phyloP scores from a whole-genome alignment of 30 jellyfish, hydroid and myxozoan genomes.

The Mastigias papua region DNA sequence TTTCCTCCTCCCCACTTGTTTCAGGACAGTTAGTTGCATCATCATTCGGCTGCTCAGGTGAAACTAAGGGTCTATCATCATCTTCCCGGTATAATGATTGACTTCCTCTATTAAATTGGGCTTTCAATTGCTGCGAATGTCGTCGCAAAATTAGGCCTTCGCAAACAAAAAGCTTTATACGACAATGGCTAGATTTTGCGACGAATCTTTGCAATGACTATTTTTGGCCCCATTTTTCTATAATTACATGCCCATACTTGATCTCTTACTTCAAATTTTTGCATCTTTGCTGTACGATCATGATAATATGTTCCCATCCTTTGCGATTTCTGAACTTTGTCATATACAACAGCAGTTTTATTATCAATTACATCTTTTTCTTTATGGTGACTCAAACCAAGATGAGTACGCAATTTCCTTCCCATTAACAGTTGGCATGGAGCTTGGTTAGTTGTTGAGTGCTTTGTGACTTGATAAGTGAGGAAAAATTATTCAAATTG shows the following conservation, averaged over 20 bases:
- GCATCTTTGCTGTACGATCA: conserved; percentile 53
- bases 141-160: conserved; percentile 63
- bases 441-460: conserved; percentile 65
- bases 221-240: conserved; percentile 65
- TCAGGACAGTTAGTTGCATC: conserved; percentile 38
- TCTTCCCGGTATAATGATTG: conserved; percentile 36
- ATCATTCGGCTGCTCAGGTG: conserved; percentile 11
- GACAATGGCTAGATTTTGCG: conserved; percentile 68
- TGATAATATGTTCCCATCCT: conserved; percentile 53
- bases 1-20: conserved; percentile 56
- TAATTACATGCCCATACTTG: conserved; percentile 62
- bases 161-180: conserved; percentile 62
- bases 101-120: conserved; percentile 31
- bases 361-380: conserved; percentile 50
- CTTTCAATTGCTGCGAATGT: conserved; percentile 65
- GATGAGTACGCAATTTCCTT: too few species aligned
- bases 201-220: conserved; percentile 67
- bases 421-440: conserved; percentile 74
- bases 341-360: conserved; percentile 49
- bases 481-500: conserved; percentile 50
- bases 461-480: conserved; percentile 64
- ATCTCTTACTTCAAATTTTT: conserved; percentile 55
- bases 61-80: conserved; percentile 38
- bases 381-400: conserved; percentile 63
- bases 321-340: conserved; percentile 55